Percentiles rank a stretch among this genome's conserved stretches.
Conservation (phyloP, 2,113 vertebrate species). For the Plotosus lineatus region DNA sequence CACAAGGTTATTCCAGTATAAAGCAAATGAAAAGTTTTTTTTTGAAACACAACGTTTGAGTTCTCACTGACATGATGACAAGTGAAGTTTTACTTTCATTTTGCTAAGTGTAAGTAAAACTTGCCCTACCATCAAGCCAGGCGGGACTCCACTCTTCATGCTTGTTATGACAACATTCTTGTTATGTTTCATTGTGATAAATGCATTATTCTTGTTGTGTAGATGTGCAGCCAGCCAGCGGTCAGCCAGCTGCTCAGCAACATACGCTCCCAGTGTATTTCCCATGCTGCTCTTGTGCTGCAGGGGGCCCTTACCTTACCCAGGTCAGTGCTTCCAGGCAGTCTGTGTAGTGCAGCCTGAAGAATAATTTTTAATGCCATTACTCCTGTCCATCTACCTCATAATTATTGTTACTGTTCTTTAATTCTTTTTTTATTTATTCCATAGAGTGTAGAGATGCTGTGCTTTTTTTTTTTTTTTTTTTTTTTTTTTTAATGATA, state of each 20-base stretch:
- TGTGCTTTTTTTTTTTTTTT: not conserved
- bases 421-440: not conserved
- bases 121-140: not conserved
- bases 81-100: too few relatives aligned
- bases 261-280: conserved; percentile 98
- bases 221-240: conserved; percentile 97
- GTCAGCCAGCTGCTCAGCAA: conserved; percentile 98
- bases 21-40: conserved; percentile 8
- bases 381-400: not conserved
- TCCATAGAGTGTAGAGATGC: not conserved
- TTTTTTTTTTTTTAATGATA: too few relatives aligned
- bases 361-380: not conserved
- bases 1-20: not conserved
- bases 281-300: conserved; percentile 90
- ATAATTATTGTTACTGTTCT: not conserved
- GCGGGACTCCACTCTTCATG: not conserved
- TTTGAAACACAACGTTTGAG: not conserved
- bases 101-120: conserved; percentile 33
- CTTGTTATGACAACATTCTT: not conserved
- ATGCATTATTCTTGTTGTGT: conserved; percentile 42
- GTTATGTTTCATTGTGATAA: conserved; percentile 1
- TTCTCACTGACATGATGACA: too few relatives aligned
- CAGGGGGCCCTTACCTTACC: conserved; percentile 93
- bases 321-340: conserved; percentile 73
- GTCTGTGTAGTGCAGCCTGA: not conserved